Conservation (phyloP, 2,888 invertebrate species). For the Chaetogeoica ovagalla region DNA sequence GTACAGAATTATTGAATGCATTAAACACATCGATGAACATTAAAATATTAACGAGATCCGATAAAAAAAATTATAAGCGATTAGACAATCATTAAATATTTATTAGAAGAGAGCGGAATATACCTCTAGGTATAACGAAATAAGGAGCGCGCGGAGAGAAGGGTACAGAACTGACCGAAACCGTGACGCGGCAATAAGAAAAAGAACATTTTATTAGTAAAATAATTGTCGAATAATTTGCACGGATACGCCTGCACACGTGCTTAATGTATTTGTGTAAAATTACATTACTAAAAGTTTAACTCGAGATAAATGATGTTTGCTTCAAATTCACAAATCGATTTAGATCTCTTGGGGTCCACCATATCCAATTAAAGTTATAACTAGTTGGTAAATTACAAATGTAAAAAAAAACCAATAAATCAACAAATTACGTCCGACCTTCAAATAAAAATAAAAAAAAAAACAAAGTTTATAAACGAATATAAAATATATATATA, state of each 20-base stretch:
- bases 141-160: too few species aligned
- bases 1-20: too few species aligned
- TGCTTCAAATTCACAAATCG: slow-evolving; percentile 16
- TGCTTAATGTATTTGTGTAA: neutral
- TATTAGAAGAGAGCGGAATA: too few species aligned
- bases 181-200: too few species aligned
- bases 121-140: too few species aligned
- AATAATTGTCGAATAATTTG: too few species aligned
- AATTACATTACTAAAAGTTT: slow-evolving; percentile 33
- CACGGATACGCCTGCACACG: neutral
- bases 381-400: slow-evolving; percentile 14
- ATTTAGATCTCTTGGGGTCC: neutral
- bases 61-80: too few species aligned
- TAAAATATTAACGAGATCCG: too few species aligned
- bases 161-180: too few species aligned
- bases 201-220: too few species aligned
- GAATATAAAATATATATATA: neutral
- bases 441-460: neutral
- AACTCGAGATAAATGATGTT: slow-evolving; percentile 26
- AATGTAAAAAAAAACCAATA: slow-evolving; percentile 12
- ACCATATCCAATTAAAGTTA: slow-evolving; percentile 20
- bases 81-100: too few species aligned
- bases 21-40: too few species aligned
- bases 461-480: neutral
- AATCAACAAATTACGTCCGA: neutral